Evolutionary conservation across 2,113 vertebrate species (phyloP), one percentile per base, ranked within the genome.

Genomic region (Tenebrosternarchus preto): DNA sequence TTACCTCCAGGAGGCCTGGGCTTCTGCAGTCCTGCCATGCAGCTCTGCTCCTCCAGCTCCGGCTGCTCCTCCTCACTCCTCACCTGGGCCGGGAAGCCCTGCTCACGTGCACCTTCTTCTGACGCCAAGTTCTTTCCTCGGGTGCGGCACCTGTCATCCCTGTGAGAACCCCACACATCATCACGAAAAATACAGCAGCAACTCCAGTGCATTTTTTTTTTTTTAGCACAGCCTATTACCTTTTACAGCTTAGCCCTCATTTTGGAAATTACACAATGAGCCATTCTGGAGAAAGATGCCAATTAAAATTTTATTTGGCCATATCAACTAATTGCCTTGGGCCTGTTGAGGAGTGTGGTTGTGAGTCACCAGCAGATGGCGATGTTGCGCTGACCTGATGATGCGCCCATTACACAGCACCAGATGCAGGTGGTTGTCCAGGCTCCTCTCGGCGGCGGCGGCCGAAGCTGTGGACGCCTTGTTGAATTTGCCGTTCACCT

Each of bases 341-440:
- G 11, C 12, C 7, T 15, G 43, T 9, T 12, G 3, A 1, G 43
- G 43, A 12, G 43, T 50, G 11, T 15, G 43, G 1, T 12, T 50
- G 43, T 9, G 43, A 50, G 43, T 50, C 43, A 50, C 43, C 43
- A 50, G 25, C 59, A 17, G 25, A 20, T n/a, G 20, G 61, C 53
- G 29, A 77, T 16, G 16, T 2, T 7, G 22, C 8, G n/a, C 87
- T 86, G 55, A 98, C 98, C 95, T 96, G 87, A 99, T 95, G 80
- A 99, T 99, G 82, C 93, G 95, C 85, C 98, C 98, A 83, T 98
- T 99, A 83, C 95, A 95, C 87, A 99, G 88, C 85, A 96, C 92
- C 56, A 99, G 92, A 46, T 94, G 95, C 69, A 99, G 90, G 87
- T 98, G 95, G 55, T 96, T 95, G 69, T 96, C 96, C 83, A 94